A percentile compares a stretch with the other conserved stretches of the same genome.
These are phyloP conservation scores for Drosophila borealis DNA, from an alignment of 2,888 invertebrate genomes.

Conservation along the genomic window DNA sequence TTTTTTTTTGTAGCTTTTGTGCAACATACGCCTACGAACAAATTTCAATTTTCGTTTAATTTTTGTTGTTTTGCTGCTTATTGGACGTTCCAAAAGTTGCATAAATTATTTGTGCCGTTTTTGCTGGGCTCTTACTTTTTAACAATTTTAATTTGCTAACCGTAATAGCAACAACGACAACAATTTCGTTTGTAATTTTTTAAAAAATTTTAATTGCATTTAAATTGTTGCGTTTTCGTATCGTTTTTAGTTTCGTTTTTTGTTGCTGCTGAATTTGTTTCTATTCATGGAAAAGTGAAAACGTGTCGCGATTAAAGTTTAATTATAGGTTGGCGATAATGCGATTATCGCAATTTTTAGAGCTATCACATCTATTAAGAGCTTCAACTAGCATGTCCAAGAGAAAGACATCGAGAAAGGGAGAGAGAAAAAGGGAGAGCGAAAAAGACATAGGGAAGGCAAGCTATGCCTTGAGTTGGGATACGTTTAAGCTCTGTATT, in stretches of 20 bases:
- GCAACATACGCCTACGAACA: slow-evolving; percentile 63
- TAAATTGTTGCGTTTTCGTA: slow-evolving; percentile 61
- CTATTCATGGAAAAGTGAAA: slow-evolving; percentile 64
- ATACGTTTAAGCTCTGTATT: neutral
- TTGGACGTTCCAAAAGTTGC: slow-evolving; percentile 64
- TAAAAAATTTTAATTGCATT: slow-evolving; percentile 67
- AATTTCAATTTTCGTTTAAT: slow-evolving; percentile 56
- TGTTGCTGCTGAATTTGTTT: slow-evolving; percentile 24
- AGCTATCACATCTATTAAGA: neutral
- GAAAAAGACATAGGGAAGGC: neutral
- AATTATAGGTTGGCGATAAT: slow-evolving; percentile 63
- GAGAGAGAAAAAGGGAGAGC: neutral
- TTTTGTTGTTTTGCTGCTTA: slow-evolving; percentile 25
- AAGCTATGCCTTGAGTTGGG: neutral
- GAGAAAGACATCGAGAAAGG: neutral
- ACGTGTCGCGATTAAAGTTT: slow-evolving; percentile 58
- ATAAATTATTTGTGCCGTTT: slow-evolving; percentile 64
- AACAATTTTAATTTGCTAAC: slow-evolving; percentile 44
- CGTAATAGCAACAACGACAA: slow-evolving; percentile 24
- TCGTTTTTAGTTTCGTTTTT: slow-evolving; percentile 33
- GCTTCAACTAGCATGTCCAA: neutral
- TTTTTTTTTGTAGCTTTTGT: slow-evolving; percentile 31
- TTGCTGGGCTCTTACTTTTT: slow-evolving; percentile 38
- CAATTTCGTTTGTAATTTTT: slow-evolving; percentile 30
- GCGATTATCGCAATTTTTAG: slow-evolving; percentile 49